Evolutionary conservation across 1,140 invertebrate genomes (phyloP).

Genomic region (Drosophila melanogaster): Release_6_plus_ISO1_MT NC_004354.4:14150001-14150500

Average conservation of each 20-base stretch:
- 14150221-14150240: slow-evolving; percentile 8
- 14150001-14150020: no score
- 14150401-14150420: background rate
- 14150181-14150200: slow-evolving; percentile 42
- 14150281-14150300: slow-evolving; percentile 7
- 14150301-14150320: slow-evolving; percentile 10
- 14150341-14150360: slow-evolving; percentile 19
- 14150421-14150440: slow-evolving; percentile 1
- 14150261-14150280: slow-evolving; percentile 48
- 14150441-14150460: slow-evolving; percentile 11
- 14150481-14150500: slow-evolving; percentile 54
- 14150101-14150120: background rate
- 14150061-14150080: background rate
- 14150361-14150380: slow-evolving; percentile 68
- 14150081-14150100: background rate
- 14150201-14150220: slow-evolving; percentile 20
- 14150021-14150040: no score
- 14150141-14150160: slow-evolving; percentile 63
- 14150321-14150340: slow-evolving; percentile 5
- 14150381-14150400: slow-evolving; percentile 8
- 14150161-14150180: slow-evolving; percentile 79
- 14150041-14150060: no score
- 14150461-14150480: slow-evolving; percentile 55
- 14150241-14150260: slow-evolving; percentile 51
- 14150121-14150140: background rate